A percentile compares a stretch with the other conserved stretches of the same genome.
Conservation (phyloP, 1,140 invertebrate genomes). For the Leptinotarsa defecta region DNA sequence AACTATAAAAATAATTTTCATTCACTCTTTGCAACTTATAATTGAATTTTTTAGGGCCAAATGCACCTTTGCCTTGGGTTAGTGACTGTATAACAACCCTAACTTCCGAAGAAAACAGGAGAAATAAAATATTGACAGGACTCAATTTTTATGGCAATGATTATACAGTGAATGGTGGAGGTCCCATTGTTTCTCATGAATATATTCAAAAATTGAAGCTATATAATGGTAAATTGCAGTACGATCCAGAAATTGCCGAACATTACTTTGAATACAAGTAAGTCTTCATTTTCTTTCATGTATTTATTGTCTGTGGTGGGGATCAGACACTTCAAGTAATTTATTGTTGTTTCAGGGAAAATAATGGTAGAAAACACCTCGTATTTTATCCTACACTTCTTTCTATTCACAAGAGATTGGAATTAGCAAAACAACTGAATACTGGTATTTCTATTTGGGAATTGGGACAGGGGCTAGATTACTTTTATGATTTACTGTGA, state of each 20-base stretch:
- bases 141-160: slow-evolving; percentile 94
- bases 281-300: slow-evolving; percentile 50
- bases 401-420: slow-evolving; percentile 80
- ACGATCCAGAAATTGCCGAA: slow-evolving; percentile 79
- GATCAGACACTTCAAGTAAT: neutral
- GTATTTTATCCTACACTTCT: slow-evolving; percentile 89
- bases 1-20: slow-evolving; percentile 36
- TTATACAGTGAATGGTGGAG: slow-evolving; percentile 76
- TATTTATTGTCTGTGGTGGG: neutral
- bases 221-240: slow-evolving; percentile 72
- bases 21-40: neutral
- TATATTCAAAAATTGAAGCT: slow-evolving; percentile 73
- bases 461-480: slow-evolving; percentile 91
- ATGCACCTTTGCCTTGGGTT: slow-evolving; percentile 86
- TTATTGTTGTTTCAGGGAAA: slow-evolving; percentile 49
- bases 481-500: slow-evolving; percentile 64
- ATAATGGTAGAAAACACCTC: slow-evolving; percentile 61
- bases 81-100: slow-evolving; percentile 76
- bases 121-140: slow-evolving; percentile 83
- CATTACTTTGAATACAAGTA: slow-evolving; percentile 87
- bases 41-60: slow-evolving; percentile 63
- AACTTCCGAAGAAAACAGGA: slow-evolving; percentile 65
- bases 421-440: slow-evolving; percentile 78
- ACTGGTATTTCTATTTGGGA: slow-evolving; percentile 94
- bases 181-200: slow-evolving; percentile 77